Evolutionary conservation across 2,797 vertebrate species (phyloP), one percentile per base, ranked within the genome.

Genomic region (Erpetoichthys calabaricus): DNA sequence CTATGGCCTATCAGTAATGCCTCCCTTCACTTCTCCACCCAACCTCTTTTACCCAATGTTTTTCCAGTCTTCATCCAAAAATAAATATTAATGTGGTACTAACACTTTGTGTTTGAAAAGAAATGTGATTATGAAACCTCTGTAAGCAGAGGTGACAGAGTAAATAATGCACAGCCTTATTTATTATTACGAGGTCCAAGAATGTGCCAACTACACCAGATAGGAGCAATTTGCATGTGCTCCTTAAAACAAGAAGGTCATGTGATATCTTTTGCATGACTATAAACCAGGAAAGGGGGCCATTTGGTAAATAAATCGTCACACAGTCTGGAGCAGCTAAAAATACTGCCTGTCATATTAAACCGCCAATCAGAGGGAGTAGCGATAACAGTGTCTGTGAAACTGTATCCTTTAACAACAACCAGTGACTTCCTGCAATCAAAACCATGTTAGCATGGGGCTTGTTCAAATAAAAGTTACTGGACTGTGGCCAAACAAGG

Each of bases 401-500:
- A 78, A 69, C 58, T 68, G 61, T 68, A 72, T 55, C 10, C 5
- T 74, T 74, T 69, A 75, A 72, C 68, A 78, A 68, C 52, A 68
- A 51, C 56, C 62, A 64, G 70, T 71, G 59, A 66, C 61, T 79
- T 82, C 75, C 72, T 78, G 67, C 67, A 73, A 73, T 78, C 69
- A 74, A 69, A 81, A 68, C 56, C 56, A 45, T 66, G 65, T 69
- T 72, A 72, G 63, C 60, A 64, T 75, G 72, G 70, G 71, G 68
- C 60, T 66, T 73, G 66, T 72, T 76, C 74, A 76, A 82, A 82
- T 81, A 80, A 79, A 81, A 80, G 73, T 72, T 70, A 71, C 63
- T 79, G 72, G 69, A 71, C 64, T 67, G 56, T 57, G 71, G 70
- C 73, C 75, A 81, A 79, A 75, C 60, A 67, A 4, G 59, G 65